Evolutionary conservation across 2,888 invertebrate genomes (phyloP), one percentile per base, ranked within the genome.

Genomic region (Erpobdella octoculata): DNA sequence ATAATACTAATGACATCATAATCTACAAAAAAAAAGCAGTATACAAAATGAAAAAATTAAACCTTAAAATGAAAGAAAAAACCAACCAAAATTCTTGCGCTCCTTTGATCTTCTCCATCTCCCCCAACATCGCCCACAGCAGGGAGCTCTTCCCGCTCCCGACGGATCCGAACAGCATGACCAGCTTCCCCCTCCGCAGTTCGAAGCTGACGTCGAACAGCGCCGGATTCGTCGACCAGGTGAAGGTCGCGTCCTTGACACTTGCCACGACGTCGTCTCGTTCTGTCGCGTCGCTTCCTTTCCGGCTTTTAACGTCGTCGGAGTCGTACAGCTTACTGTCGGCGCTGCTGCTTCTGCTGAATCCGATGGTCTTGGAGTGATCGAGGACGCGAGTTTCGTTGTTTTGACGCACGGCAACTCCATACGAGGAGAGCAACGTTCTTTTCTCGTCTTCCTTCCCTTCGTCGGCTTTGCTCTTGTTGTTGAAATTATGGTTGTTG

Each of bases 141-240:
- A 84, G 75, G 0, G 82, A 81, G 0, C 82, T 79, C 73, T 83
- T 83, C 25, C 83, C 83, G 75, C 81, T 78, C 2, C 83, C 83
- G 2, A 82, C 81, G 6, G 78, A 74, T 28, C 83, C 81, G 36
- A 82, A 79, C 6, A 82, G 75, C 71, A 81, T 77, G 2, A 79
- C 79, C 72, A 81, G 74, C 70, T 79, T 80, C 21, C 76, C 76
- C 75, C 70, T 62, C 1, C 2, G 75, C 18, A 78, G 58, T 36
- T 78, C 78, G n/a, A 81, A 9, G 72, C 77, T 78, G 58, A 82
- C 79, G 69, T 81, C 77, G 53, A 76, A 78, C 48, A 81, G 75
- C 5, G 74, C 70, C 4, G 75, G 71, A 33, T 76, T 75, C 31
- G 76, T 73, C 62, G 78, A 76, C 79, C 79, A 80, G 9, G 79